Evolutionary conservation across 2,113 vertebrate species (phyloP), one percentile per base, ranked within the genome.

Genomic region (Pogonocichla stellata): DNA sequence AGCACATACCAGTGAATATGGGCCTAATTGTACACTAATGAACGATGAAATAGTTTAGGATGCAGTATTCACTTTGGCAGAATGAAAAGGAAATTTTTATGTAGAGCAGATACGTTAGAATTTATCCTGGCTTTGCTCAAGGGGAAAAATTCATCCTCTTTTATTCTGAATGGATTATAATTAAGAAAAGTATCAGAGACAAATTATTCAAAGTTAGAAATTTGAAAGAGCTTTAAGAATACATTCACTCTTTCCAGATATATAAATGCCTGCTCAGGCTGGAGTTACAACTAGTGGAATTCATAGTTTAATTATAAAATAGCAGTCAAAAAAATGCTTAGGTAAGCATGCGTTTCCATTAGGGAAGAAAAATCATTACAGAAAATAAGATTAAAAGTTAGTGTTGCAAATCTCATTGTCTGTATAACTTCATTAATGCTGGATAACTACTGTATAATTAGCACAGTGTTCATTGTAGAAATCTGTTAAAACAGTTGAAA

Each of bases 331-430:
- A 92, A 93, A 77, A 51, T 95, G 94, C 90, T 94, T 92, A 86
- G 78, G 58, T 93, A 95, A 95, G 93, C 91, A 64, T 31, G 38
- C 67, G 28, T 80, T 94, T 92, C 86, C 83, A 86, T 86, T 94
- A 91, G 58, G 88, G 61, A 94, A 95, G 80, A 95, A 94, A 97
- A 96, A 91, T 91, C 75, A 90, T 95, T 95, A 80, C 34, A 60
- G 69, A 92, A 96, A 96, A 86, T 58, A 96, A 97, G 95, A 93
- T 91, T 91, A 96, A 94, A 97, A 94, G 81, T 94, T 96, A 95
- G 95, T 94, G 95, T 88, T 91, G 93, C 86, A 92, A 82, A 95
- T 96, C 90, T 86, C 67, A 89, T 95, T 95, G 82, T 92, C 80
- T 93, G 22, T 84, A 84, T 54, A 94, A 80, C 61, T 92, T 84